phyloP scores from a whole-genome alignment of 2,888 invertebrate genomes.

The Steromphala cineraria region DNA sequence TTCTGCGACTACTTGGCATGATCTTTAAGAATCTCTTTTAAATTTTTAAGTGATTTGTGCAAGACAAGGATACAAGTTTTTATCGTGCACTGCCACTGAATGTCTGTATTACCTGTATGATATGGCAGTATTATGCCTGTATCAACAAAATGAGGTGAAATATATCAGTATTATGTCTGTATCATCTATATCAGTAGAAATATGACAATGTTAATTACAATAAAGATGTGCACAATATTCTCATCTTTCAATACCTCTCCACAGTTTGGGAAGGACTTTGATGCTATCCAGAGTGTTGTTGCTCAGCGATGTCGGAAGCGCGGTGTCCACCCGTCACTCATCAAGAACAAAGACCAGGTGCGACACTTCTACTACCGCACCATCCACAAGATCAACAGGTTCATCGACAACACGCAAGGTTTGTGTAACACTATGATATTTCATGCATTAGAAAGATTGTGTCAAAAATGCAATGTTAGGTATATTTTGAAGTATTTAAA shows the following conservation, averaged over 20 bases:
- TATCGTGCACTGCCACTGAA: neutral
- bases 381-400: slow-evolving; percentile 93
- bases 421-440: too few species aligned
- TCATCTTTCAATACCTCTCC: slow-evolving; percentile 18
- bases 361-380: slow-evolving; percentile 96
- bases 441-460: neutral
- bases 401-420: slow-evolving; percentile 5
- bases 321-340: slow-evolving; percentile 78
- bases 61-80: neutral
- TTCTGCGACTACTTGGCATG: too few species aligned
- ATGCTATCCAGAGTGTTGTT: slow-evolving; percentile 90
- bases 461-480: too few species aligned
- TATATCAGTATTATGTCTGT: too few species aligned
- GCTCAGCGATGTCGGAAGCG: slow-evolving; percentile 90
- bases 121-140: too few species aligned
- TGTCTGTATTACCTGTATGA: neutral
- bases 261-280: slow-evolving; percentile 93
- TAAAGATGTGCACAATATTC: too few species aligned
- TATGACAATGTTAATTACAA: too few species aligned
- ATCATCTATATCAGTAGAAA: too few species aligned
- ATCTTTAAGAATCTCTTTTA: too few species aligned
- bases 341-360: slow-evolving; percentile 95
- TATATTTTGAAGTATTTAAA: too few species aligned
- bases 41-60: neutral
- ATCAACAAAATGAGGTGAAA: too few species aligned